Base-by-base conservation (phyloP, 2,113 vertebrate genomes). In the Psilopogon haemacephalus region DNA sequence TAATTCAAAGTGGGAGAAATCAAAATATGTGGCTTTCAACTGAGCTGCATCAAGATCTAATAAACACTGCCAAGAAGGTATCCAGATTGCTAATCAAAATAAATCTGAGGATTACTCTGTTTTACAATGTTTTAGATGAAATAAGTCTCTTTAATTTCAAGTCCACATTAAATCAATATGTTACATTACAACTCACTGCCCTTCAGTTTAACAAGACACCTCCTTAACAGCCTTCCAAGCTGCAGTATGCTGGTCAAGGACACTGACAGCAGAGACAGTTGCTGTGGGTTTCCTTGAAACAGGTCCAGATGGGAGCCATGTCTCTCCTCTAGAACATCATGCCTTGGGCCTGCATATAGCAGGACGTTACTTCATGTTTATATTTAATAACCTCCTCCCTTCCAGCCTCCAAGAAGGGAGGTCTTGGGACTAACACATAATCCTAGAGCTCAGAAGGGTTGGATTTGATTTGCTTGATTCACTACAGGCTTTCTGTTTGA, bases 51-150 rank as follows among this genome's bases (percentile, higher is more conserved):
- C 86, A 88, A 81, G 65, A 68, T 81, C 90, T 96, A 93, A 95
- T 91, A 91, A 95, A 95, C 90, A 95, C 90, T 96, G 96, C 90
- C 96, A 95, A 94, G 90, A 96, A 96, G 88, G 73, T 88, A 94
- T 96, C 90, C 93, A 96, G 90, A 95, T 94, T 94, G 84, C 92
- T 95, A 93, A 95, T 94, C 93, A 94, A 94, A 95, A 95, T 96
- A 96, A 94, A 95, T 96, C 90, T 88, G 72, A 81, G 92, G 92
- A 94, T 96, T 95, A 95, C 30, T 60, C 60, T 86, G 79, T 68
- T 95, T 83, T 90, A 75, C 76, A 60, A 1, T 60, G 54, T 71
- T 94, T 94, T 94, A 90, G 84, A 88, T 54, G 48, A 94, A 86
- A 58, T 32, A 91, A 88, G 72, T 78, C 64, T 63, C 33, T 90